These are phyloP conservation scores for Falco peregrinus DNA, from an alignment of 2,797 vertebrate genomes.

Conservation along the genomic window DNA sequence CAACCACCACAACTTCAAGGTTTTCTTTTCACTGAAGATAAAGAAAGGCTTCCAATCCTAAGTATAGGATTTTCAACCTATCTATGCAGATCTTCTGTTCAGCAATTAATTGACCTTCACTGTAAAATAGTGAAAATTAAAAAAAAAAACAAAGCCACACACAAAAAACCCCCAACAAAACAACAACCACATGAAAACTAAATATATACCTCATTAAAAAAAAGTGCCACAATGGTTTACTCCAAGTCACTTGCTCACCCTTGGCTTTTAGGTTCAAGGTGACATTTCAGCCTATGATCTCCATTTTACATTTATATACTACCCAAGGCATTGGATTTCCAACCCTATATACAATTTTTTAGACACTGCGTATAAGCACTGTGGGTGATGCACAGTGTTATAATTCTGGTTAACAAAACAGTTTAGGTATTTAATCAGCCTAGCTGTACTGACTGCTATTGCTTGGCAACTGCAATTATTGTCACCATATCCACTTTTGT, in stretches of 20 bases:
- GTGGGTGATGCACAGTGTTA: neutral
- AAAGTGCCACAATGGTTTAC: neutral
- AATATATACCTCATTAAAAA: neutral
- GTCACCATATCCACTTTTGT: neutral
- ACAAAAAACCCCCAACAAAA: neutral
- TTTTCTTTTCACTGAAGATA: neutral
- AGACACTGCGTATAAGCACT: neutral
- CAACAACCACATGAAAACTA: neutral
- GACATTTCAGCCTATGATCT: neutral
- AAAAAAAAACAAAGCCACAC: neutral
- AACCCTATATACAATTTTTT: neutral
- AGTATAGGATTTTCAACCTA: rapidly evolving
- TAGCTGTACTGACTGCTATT: neutral
- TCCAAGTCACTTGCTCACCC: neutral
- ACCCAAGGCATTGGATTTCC: neutral
- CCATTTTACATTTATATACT: neutral
- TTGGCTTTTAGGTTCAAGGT: neutral
- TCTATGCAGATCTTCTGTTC: neutral
- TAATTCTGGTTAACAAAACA: neutral
- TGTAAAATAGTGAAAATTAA: neutral
- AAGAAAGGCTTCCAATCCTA: neutral
- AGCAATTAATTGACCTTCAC: neutral
- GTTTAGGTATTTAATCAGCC: neutral
- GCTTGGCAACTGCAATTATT: slow-evolving; percentile 7
- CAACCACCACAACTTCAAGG: neutral